Percentiles rank a stretch among this genome's conserved stretches.
phyloP scores from a whole-genome alignment of 1,140 invertebrate genomes.

The Papilio machaon region DNA sequence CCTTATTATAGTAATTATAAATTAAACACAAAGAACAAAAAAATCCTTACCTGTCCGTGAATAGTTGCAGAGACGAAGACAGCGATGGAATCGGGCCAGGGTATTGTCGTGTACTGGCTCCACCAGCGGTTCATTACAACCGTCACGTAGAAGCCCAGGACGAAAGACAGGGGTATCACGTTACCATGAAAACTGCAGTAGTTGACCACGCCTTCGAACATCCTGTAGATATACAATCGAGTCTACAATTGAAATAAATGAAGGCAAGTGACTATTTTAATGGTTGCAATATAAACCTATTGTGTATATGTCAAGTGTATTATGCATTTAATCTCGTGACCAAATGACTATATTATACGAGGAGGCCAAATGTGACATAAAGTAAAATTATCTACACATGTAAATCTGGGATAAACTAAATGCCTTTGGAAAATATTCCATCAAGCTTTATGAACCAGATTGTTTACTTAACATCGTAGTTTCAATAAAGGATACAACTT shows the following conservation, averaged over 20 bases:
- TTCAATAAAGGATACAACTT: no score
- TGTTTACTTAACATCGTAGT: no score
- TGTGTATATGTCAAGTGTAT: neutral
- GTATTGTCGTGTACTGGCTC: constrained; percentile 92
- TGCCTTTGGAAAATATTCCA: no score
- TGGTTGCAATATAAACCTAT: neutral
- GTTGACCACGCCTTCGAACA: constrained; percentile 89
- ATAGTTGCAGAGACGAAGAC: constrained; percentile 92
- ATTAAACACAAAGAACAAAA: no score
- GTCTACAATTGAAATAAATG: constrained; percentile 18
- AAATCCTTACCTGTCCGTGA: constrained; percentile 79
- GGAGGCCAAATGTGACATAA: neutral
- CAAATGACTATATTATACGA: neutral
- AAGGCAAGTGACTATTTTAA: neutral
- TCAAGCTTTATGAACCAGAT: no score
- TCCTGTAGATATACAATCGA: constrained; percentile 69
- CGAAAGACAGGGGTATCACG: constrained; percentile 92
- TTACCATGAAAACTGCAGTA: constrained; percentile 91
- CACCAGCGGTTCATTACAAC: constrained; percentile 97
- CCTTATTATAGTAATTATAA: no score
- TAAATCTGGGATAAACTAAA: no score
- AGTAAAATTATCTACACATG: neutral
- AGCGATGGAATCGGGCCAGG: constrained; percentile 91
- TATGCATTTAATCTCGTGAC: neutral
- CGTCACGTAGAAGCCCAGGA: constrained; percentile 95